Conservation (phyloP, 2,888 invertebrate species). For the Epirrita christyi region DNA sequence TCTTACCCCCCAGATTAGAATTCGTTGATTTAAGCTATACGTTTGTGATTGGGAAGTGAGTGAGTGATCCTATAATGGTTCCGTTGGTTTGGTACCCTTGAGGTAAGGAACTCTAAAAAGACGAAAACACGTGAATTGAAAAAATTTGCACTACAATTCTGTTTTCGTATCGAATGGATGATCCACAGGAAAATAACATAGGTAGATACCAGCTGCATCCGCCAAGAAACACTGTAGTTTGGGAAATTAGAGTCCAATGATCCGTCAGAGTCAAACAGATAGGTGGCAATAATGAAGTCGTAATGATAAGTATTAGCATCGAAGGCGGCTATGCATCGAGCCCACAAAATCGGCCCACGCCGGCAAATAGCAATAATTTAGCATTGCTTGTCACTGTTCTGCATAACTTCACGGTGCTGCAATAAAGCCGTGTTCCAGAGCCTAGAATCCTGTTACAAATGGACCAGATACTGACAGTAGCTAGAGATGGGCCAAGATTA, state of each 20-base stretch:
- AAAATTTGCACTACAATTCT: constrained; percentile 20
- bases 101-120: no score
- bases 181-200: background rate
- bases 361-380: constrained; percentile 58
- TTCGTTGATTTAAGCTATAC: no score
- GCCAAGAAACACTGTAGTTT: constrained; percentile 13
- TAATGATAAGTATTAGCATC: constrained; percentile 50
- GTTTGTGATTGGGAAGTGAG: no score
- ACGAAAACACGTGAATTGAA: constrained; percentile 30
- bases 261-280: constrained; percentile 23
- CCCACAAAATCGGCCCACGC: constrained; percentile 56
- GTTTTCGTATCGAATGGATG: background rate
- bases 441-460: constrained; percentile 55
- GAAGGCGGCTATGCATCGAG: constrained; percentile 49
- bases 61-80: no score
- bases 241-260: constrained; percentile 19
- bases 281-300: constrained; percentile 39
- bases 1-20: no score
- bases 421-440: constrained; percentile 32
- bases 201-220: constrained; percentile 8
- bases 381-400: constrained; percentile 47
- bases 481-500: constrained; percentile 12
- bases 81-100: no score
- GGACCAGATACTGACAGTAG: constrained; percentile 28
- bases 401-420: constrained; percentile 40